These are phyloP conservation scores for Brachyhypopomus occidentalis DNA, from an alignment of 2,113 vertebrate genomes.

Conservation along the genomic window DNA sequence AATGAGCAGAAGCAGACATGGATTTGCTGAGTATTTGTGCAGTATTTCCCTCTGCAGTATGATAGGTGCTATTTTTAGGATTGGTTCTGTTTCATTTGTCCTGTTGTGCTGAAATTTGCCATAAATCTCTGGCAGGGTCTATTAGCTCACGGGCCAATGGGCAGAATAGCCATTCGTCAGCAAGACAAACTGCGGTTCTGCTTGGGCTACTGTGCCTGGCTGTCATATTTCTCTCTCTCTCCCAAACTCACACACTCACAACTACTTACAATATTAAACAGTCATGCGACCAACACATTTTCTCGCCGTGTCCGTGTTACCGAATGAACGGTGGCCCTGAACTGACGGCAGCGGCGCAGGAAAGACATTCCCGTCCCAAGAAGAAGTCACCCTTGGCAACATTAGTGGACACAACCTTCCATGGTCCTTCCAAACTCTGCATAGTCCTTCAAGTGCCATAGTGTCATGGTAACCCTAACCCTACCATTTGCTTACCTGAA, in stretches of 20 bases:
- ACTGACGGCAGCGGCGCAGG: background rate
- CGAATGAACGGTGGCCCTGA: no score
- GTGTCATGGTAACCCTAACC: no score
- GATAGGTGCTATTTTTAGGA: slow-evolving; percentile 45
- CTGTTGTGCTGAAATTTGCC: slow-evolving; percentile 41
- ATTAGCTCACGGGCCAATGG: slow-evolving; percentile 51
- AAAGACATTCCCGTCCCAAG: background rate
- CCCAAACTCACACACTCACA: background rate
- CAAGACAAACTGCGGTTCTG: slow-evolving; percentile 40
- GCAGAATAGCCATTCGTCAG: slow-evolving; percentile 55
- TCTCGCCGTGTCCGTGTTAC: no score
- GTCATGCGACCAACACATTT: no score
- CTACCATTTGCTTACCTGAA: background rate
- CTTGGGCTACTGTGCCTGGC: slow-evolving; percentile 30
- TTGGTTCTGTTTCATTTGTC: slow-evolving; percentile 37
- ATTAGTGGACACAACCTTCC: background rate
- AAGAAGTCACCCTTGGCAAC: background rate
- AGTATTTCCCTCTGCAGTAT: background rate
- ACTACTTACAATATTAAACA: background rate
- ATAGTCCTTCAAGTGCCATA: background rate
- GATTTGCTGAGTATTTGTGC: slow-evolving; percentile 8
- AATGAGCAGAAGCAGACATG: background rate
- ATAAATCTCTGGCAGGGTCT: slow-evolving; percentile 56
- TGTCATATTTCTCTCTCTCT: background rate
- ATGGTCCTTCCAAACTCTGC: background rate